Conservation (phyloP, 2,888 invertebrate species). For the Linyphia triangularis region DNA sequence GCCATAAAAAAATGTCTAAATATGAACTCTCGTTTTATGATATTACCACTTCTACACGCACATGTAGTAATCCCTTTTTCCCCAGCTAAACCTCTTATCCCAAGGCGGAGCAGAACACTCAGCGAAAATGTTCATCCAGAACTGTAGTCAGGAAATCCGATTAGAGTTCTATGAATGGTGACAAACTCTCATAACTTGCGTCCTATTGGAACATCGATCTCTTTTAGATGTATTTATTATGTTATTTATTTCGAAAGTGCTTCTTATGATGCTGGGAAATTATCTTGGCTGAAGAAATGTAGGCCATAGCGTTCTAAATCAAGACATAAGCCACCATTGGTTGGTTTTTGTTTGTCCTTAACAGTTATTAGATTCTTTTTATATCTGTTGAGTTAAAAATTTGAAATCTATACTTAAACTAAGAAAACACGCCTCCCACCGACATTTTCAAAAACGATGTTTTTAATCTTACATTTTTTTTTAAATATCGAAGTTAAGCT, state of each 20-base stretch:
- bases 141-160: neutral
- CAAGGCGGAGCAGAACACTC: neutral
- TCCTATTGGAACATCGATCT: neutral
- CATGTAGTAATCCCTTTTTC: neutral
- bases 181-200: neutral
- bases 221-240: neutral
- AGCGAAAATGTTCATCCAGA: neutral
- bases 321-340: no score
- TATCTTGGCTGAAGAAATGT: no score
- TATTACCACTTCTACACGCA: neutral
- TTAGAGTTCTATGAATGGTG: neutral
- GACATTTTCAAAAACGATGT: no score
- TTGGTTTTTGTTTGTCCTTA: no score
- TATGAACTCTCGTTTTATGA: neutral
- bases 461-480: no score
- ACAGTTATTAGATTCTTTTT: no score
- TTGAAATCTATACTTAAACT: no score
- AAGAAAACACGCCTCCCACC: no score
- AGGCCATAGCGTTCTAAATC: no score
- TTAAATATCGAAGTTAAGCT: no score
- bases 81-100: neutral
- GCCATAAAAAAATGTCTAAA: neutral
- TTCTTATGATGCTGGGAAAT: neutral
- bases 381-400: no score
- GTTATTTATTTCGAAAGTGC: neutral